Percentiles rank a stretch among this genome's conserved stretches.
These are phyloP conservation scores for Nomada flava DNA, from an alignment of 2,888 invertebrate species.

Conservation along the genomic window DNA sequence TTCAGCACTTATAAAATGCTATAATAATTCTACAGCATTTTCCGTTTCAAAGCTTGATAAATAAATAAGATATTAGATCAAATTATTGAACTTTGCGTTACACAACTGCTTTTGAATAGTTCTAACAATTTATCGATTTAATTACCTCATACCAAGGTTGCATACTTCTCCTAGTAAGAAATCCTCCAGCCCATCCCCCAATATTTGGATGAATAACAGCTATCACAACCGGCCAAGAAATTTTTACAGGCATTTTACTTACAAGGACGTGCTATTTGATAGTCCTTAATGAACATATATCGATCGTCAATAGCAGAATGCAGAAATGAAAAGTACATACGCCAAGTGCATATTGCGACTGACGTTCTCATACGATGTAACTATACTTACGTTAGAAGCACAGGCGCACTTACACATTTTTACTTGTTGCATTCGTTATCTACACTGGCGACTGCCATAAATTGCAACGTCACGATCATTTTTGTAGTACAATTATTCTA, in stretches of 20 bases:
- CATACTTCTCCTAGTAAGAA: conserved; percentile 88
- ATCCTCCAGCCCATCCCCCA: conserved; percentile 89
- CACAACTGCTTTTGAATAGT: not conserved
- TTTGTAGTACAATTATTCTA: not conserved
- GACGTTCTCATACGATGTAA: conserved; percentile 37
- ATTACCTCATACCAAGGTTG: conserved; percentile 89
- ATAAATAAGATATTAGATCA: conserved; percentile 1
- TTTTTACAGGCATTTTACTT: conserved; percentile 57
- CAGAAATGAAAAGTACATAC: not conserved
- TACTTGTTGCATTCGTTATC: not conserved
- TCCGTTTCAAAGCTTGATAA: not conserved
- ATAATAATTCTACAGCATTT: not conserved
- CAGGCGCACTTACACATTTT: not conserved
- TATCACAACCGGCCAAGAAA: conserved; percentile 73
- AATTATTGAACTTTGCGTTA: not conserved
- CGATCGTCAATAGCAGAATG: conserved; percentile 10
- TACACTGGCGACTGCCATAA: not conserved
- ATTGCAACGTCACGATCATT: not conserved
- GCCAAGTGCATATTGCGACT: conserved; percentile 5
- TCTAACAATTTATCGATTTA: conserved; percentile 44
- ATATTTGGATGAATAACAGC: conserved; percentile 87
- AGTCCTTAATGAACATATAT: conserved; percentile 10
- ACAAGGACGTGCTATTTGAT: not conserved
- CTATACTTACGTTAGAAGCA: not conserved
- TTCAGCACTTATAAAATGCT: not conserved